These are phyloP conservation scores for Cyprinus carpio DNA, from an alignment of 2,113 vertebrate species.

Conservation along the genomic window DNA sequence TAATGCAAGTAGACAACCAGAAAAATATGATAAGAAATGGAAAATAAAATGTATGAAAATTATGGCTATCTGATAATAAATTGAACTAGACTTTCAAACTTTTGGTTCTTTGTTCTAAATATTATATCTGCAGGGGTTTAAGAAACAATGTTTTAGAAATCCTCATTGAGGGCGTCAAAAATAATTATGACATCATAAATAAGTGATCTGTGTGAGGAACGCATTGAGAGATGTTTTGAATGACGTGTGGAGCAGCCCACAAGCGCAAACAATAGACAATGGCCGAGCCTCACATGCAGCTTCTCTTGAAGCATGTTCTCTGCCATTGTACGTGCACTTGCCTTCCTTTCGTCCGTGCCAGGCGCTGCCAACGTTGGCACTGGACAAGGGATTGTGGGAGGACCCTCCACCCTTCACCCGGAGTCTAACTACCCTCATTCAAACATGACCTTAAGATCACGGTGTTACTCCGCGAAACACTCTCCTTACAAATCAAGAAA, in stretches of 20 bases:
- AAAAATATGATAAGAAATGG: background rate
- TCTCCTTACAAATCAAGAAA: conserved; percentile 40
- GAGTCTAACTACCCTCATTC: conserved; percentile 27
- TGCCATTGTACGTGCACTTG: conserved; percentile 34
- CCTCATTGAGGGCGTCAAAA: background rate
- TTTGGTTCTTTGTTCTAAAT: background rate
- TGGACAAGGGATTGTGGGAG: conserved; percentile 56
- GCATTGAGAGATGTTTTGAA: conserved; percentile 40
- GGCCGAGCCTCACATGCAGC: conserved; percentile 55
- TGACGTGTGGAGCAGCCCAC: conserved; percentile 50
- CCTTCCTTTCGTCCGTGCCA: conserved; percentile 63
- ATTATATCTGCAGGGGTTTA: background rate
- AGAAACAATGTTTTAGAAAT: background rate
- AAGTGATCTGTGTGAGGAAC: conserved; percentile 25
- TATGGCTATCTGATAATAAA: background rate
- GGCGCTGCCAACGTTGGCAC: conserved; percentile 69
- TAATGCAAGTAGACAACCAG: background rate
- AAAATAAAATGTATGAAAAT: background rate
- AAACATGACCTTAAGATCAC: conserved; percentile 21
- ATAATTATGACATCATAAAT: conserved; percentile 20
- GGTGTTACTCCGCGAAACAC: background rate
- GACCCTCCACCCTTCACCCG: background rate
- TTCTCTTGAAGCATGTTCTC: conserved; percentile 53
- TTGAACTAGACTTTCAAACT: background rate
- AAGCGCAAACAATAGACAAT: conserved; percentile 56